Base-by-base conservation (phyloP, 2,888 invertebrate genomes). In the Tromatobia lineatoria region DNA sequence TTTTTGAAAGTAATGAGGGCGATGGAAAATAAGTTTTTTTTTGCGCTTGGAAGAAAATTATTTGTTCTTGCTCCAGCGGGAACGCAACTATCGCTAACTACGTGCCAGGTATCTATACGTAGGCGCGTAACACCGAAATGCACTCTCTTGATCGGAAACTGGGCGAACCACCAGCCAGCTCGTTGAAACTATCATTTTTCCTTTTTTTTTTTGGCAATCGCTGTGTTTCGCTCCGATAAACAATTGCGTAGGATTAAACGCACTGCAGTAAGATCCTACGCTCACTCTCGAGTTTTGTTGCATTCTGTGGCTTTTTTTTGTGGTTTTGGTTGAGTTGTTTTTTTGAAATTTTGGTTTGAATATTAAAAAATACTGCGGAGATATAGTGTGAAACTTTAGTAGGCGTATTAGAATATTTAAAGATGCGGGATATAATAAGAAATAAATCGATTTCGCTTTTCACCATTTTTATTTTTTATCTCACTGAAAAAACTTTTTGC, bases 81-180 rank as follows among this genome's bases (percentile, higher is more conserved):
- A 47, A 61, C 75, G 71, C 18, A 50, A 71, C 75, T 38, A 23
- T 85, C 59, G 64, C 85, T 76, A 13, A 52, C 67, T 23, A 61
- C 57, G 76, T 71, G 67, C 69, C 75, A 74, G 50, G 77, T 34
- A 69, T 69, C 47, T 59, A 20, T 34, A 59, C 20, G 42, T 76
- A 67, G 20, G 79, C 83, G 87, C 84, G 79, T 89, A 86, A 90
- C 90, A 90, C 77, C 86, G 90, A 90, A 90, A 87, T 86, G 90
- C 90, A 90, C 90, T 90, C 85, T 90, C 89, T 89, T 86, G 88
- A 89, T 89, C 88, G 88, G 87, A 86, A 85, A 86, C 88, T 85
- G 87, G 80, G 74, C 86, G 85, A 85, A 84, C 81, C 84, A 77
- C 82, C 74, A 50, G 52, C 57, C 64, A 66, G 38, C 77, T 52